These are phyloP conservation scores for Incurvaria masculella DNA, from an alignment of 2,888 invertebrate species.

Conservation along the genomic window DNA sequence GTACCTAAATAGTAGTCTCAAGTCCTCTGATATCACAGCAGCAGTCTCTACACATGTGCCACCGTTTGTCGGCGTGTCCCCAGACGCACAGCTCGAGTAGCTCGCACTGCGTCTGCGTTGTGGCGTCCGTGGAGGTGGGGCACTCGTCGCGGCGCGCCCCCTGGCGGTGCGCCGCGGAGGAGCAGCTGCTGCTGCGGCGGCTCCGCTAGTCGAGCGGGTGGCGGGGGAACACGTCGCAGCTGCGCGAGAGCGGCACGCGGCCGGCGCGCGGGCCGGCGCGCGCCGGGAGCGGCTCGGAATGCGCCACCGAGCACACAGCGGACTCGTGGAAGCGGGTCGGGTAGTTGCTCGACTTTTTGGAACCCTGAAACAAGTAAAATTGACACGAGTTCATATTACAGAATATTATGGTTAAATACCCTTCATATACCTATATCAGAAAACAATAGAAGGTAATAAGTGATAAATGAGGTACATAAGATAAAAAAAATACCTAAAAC, in stretches of 20 bases:
- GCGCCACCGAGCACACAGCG: neutral
- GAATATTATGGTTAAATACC: too few species aligned
- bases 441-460: too few species aligned
- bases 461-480: too few species aligned
- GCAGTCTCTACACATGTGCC: neutral
- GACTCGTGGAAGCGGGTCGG: neutral
- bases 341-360: neutral
- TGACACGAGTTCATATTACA: too few species aligned
- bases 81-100: neutral
- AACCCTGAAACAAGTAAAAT: neutral
- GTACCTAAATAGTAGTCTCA: neutral
- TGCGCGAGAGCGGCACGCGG: slow-evolving; percentile 18
- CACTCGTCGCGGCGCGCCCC: too few species aligned
- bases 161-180: neutral
- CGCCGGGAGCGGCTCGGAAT: slow-evolving; percentile 20
- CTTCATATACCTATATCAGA: too few species aligned
- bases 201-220: neutral
- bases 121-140: neutral
- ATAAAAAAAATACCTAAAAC: too few species aligned
- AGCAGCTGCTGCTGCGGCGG: neutral
- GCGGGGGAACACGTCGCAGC: neutral
- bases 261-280: slow-evolving; percentile 34
- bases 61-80: neutral
- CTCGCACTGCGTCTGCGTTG: neutral
- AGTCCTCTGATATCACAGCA: neutral